Base-by-base conservation (phyloP, 2,888 invertebrate species). In the Enchytraeus crypticus region DNA sequence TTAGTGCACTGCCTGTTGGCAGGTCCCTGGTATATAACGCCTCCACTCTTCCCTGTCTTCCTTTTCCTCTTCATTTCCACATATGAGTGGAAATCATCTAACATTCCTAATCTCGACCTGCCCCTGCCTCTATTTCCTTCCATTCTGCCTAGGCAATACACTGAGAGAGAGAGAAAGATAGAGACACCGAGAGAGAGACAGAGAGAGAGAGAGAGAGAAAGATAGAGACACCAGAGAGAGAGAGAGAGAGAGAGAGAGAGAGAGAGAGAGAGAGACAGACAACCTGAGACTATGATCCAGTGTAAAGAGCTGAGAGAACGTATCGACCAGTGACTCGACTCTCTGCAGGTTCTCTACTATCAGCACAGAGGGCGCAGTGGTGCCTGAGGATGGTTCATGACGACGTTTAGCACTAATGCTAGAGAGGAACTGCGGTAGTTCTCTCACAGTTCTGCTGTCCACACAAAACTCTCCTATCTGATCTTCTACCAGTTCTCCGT, bases 291-390 rank as follows among this genome's bases (percentile, higher is more conserved):
- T 21, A n/a, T 4, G 1, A 54, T 33, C 27, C n/a, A 33, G 26
- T 5, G 27, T 34, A 23, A 38, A 5, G 38, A 27, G 47, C 14
- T 47, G 11, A n/a, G 3, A n/a, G 27, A n/a, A 8, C 3, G 27
- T n/a, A 47, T 0, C 5, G 23, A 47, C 47, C 47, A 47, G 21
- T 26, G 27, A 47, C 21, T 47, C 3, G 14, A 82, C 80, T 79
- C 92, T 91, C 74, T 96, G 95, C 64, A 96, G 83, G 81, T 96
- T 93, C 81, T 96, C 96, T 64, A 96, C 83, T 64, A 96, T 91
- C 63, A 96, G 90, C 63, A 95, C 95, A 69, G 88, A 88, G 1
- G 96, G 96, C 67, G 95, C 80, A 70, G 90, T 89, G 27, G 75
- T 73, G 53, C 53, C 27, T 23, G 27, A n/a, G n/a, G n/a, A n/a